These are phyloP conservation scores for Epinephelus coioides DNA, from an alignment of 2,797 vertebrate genomes.

Conservation along the genomic window DNA sequence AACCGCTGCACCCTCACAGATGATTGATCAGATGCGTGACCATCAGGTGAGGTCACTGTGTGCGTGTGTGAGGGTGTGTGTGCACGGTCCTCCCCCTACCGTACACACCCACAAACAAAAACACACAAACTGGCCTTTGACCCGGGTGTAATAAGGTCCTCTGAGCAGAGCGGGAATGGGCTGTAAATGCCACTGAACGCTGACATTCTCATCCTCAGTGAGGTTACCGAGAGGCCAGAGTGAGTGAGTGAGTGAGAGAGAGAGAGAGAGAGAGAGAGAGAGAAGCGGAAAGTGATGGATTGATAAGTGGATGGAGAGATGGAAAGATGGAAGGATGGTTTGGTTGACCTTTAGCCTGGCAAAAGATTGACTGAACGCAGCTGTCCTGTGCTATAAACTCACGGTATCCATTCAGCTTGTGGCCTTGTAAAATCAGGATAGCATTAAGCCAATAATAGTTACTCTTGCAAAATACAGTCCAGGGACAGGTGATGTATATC, in stretches of 20 bases:
- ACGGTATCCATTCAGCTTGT: constrained; percentile 13
- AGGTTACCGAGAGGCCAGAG: constrained; percentile 69
- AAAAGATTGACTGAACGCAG: constrained; percentile 64
- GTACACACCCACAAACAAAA: constrained; percentile 26
- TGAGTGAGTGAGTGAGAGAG: constrained; percentile 9
- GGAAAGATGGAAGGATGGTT: constrained; percentile 58
- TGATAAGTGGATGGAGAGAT: constrained; percentile 46
- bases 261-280: background rate
- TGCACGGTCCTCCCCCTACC: background rate
- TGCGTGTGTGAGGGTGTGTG: background rate
- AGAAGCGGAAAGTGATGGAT: constrained; percentile 54
- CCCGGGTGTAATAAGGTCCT: constrained; percentile 74
- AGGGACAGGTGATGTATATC: constrained; percentile 28
- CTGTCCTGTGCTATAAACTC: constrained; percentile 41
- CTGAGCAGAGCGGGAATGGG: constrained; percentile 63
- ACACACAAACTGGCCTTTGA: constrained; percentile 66
- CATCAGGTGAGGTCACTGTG: constrained; percentile 54
- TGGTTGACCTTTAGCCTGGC: constrained; percentile 70
- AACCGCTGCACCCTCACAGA: constrained; percentile 38
- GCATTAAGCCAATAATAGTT: constrained; percentile 49
- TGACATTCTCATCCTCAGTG: constrained; percentile 69
- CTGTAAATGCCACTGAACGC: constrained; percentile 75
- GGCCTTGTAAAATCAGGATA: constrained; percentile 52
- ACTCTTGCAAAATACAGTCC: constrained; percentile 44
- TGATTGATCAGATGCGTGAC: constrained; percentile 57